Evolutionary conservation across 2,888 invertebrate species (phyloP).

Genomic region (Chrysina gloriosa): DNA sequence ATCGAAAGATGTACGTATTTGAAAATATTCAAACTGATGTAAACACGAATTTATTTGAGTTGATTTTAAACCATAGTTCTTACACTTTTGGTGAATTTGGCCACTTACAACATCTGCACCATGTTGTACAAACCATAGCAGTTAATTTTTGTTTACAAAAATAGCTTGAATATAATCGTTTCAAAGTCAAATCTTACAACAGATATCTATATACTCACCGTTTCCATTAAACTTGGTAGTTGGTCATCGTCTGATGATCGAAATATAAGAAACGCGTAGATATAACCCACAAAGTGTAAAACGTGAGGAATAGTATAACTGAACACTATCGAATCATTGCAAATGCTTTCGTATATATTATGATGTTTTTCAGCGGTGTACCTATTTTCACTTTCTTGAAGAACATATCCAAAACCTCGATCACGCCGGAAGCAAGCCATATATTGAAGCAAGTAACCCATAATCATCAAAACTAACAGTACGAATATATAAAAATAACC

Average conservation of each 20-base stretch:
- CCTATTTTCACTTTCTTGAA: constrained; percentile 38
- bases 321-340: constrained; percentile 78
- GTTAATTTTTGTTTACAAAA: no score
- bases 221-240: constrained; percentile 84
- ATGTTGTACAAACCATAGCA: no score
- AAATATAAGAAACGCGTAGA: constrained; percentile 80
- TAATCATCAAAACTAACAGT: constrained; percentile 72
- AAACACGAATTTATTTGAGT: no score
- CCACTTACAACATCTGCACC: no score
- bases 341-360: constrained; percentile 69
- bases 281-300: constrained; percentile 78
- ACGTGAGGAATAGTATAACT: constrained; percentile 80
- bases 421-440: constrained; percentile 82
- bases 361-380: constrained; percentile 32
- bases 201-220: constrained; percentile 71
- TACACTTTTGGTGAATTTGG: no score
- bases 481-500: constrained; percentile 77
- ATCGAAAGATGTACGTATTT: no score
- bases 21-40: no score
- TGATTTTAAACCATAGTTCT: no score
- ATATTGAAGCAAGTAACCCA: constrained; percentile 81
- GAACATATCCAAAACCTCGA: constrained; percentile 76
- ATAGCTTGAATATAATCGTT: no score
- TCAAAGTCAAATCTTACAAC: no score
- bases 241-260: constrained; percentile 85